A percentile compares a stretch with the other conserved stretches of the same genome.
Conservation (phyloP, 1,140 invertebrate genomes). For the Aporrectodea caliginosa region DNA sequence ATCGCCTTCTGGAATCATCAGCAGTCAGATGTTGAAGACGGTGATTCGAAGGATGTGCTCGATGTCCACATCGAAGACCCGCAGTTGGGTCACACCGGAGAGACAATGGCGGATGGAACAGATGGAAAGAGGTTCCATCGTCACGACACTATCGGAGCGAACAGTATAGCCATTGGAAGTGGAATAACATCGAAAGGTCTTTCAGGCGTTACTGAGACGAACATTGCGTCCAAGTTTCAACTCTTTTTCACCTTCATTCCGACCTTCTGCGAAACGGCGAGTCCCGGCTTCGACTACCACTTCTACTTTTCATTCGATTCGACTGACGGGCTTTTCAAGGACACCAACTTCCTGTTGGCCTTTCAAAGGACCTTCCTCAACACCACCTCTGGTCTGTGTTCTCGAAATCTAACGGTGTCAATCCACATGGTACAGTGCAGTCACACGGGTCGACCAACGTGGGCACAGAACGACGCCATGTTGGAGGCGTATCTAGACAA, state of each 20-base stretch:
- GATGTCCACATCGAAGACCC: not conserved
- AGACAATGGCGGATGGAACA: not conserved
- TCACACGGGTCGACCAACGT: constrained; percentile 6
- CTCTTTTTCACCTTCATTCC: constrained; percentile 8
- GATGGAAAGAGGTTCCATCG: not conserved
- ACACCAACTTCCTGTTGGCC: not conserved
- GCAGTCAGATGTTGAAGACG: not conserved
- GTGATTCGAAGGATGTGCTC: not conserved
- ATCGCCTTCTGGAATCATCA: not conserved
- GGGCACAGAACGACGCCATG: constrained; percentile 25
- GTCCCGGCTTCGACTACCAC: constrained; percentile 3
- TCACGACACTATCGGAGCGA: not conserved
- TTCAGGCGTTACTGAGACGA: not conserved
- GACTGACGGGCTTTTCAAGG: constrained; percentile 4
- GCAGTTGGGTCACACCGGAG: not conserved
- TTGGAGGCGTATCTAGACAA: constrained; percentile 19
- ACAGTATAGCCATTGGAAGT: constrained; percentile 12
- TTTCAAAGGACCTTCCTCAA: not conserved
- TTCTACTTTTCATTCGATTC: constrained; percentile 22
- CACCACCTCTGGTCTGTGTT: not conserved
- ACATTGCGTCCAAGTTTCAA: not conserved
- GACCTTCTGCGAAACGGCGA: constrained; percentile 17
- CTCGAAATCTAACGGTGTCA: not conserved
- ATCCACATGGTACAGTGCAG: constrained; percentile 21
- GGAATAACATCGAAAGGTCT: not conserved